phyloP scores from a whole-genome alignment of 2,797 vertebrate species.

The Microctenopoma steveboyesi region DNA sequence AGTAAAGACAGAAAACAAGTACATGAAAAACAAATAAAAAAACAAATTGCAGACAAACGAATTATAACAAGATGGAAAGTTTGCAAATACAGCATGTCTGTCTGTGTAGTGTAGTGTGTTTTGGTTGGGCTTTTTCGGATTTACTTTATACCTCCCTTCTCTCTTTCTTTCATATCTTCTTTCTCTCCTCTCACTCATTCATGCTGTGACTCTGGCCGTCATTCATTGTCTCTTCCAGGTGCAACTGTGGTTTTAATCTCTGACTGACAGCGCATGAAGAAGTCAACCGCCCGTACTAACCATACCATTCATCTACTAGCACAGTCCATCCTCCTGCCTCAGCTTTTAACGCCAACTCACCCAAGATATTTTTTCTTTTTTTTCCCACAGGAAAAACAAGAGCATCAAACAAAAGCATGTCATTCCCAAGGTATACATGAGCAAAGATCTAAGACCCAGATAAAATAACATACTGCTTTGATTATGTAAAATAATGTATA shows the following conservation, averaged over 20 bases:
- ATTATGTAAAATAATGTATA: neutral
- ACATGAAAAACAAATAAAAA: too few species aligned
- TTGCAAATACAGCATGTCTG: slow-evolving; percentile 29
- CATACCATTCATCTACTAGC: slow-evolving; percentile 17
- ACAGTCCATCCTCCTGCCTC: slow-evolving; percentile 13
- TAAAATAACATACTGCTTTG: neutral
- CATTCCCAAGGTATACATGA: slow-evolving; percentile 93
- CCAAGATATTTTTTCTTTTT: slow-evolving; percentile 19
- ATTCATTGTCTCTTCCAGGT: slow-evolving; percentile 57
- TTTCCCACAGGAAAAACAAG: slow-evolving; percentile 90
- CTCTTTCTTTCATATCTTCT: too few species aligned
- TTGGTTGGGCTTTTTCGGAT: slow-evolving; percentile 48
- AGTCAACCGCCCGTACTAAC: slow-evolving; percentile 65
- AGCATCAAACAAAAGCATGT: slow-evolving; percentile 90
- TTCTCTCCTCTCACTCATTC: slow-evolving; percentile 21
- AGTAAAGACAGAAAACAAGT: too few species aligned
- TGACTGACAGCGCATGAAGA: slow-evolving; percentile 74
- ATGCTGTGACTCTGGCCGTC: slow-evolving; percentile 5
- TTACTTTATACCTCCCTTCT: slow-evolving; percentile 4
- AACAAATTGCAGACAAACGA: too few species aligned
- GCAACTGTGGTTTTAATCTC: slow-evolving; percentile 64
- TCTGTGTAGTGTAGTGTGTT: slow-evolving; percentile 23
- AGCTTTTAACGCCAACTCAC: slow-evolving; percentile 48
- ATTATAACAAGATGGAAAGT: too few species aligned
- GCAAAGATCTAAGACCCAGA: neutral